Evolutionary conservation across 2,797 vertebrate species (phyloP), one percentile per base, ranked within the genome.

Genomic region (Halcyon chelicuti): DNA sequence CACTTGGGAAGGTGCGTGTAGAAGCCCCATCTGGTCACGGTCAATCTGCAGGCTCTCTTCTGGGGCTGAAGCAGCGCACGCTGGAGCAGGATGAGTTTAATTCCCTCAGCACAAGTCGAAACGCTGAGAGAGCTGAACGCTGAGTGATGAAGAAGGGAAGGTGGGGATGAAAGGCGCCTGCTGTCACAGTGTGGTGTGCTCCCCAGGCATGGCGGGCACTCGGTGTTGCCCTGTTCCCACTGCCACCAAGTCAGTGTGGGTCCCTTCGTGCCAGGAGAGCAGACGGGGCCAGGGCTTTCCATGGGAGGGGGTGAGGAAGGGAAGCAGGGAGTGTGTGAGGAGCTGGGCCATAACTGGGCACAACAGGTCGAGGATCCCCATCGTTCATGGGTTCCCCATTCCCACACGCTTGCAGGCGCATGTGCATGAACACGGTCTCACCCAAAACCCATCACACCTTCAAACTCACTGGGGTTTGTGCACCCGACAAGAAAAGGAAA

Each of bases 11-110:
- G 18, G 28, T 51, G 37, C 0, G 0, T 2, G 65, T 7, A 44
- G 66, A 25, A 33, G 33, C 14, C 15, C n/a, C 1, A 0, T 29
- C 8, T 3, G 16, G 19, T 4, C 28, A 5, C 5, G 3, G 60
- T 49, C 14, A 5, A 18, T 18, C 55, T n/a, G 12, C 13, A 25
- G 80, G 44, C 29, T 90, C 22, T 10, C 2, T 84, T 23, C 47
- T 0, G 0, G 16, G 52, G n/a, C 29, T 55, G 63, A 49, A 73
- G 61, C 67, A 55, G 23, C 0, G 2, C 46, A 37, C 0, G 0
- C 18, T 1, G 1, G 62, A 39, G 54, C 26, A 47, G 67, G 58
- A 21, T 29, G 44, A 71, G 35, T 40, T 82, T n/a, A 55, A 79
- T 76, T 60, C 63, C 39, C 31, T 31, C 2, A 2, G 55, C 11